Base-by-base conservation (phyloP, 2,888 invertebrate genomes). In the Lydus trimaculatus region DNA sequence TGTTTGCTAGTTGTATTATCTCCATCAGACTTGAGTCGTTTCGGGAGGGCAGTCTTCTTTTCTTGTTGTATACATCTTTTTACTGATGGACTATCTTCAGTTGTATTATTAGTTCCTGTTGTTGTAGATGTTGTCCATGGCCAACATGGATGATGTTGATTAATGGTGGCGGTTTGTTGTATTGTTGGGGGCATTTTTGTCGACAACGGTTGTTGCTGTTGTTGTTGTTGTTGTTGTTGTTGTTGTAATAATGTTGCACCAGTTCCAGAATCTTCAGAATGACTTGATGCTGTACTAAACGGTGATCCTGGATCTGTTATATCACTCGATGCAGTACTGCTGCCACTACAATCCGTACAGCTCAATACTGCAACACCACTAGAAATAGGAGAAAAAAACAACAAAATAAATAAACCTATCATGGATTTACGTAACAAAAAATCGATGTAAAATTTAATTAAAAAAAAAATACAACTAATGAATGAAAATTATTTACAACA, bases 301-400 rank as follows among this genome's bases (percentile, higher is more conserved):
- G 95, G 95, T 69, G 94, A 94, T 74, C 93, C 92, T 66, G 94
- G 94, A 85, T 94, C 94, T 78, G 94, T 94, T 85, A 94, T 93
- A 87, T 94, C 95, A 86, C 94, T 94, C 79, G 84, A 88, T 84
- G 87, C 84, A 74, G 84, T 85, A 76, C 87, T 87, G 79, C 87
- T 88, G 69, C 87, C 87, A 80, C 88, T 88, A 85, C 90, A 92
- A 79, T 93, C 93, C 71, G 91, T 89, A 81, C 92, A 91, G 87
- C 93, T 92, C 83, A 92, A 86, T 83, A 91, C 91, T 83, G 93
- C 94, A 82, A 95, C 94, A 78, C 95, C 95, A 89, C 95, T 95
- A 90, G 33, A 91, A 90, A 33, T 1, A 33, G 17, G 7, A 28
- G 56, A 36, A 61, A 33, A 33, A 13, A 36, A 61, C 28, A 61